Evolutionary conservation across 2,113 vertebrate genomes (phyloP).

Genomic region (Gambusia holbrooki): DNA sequence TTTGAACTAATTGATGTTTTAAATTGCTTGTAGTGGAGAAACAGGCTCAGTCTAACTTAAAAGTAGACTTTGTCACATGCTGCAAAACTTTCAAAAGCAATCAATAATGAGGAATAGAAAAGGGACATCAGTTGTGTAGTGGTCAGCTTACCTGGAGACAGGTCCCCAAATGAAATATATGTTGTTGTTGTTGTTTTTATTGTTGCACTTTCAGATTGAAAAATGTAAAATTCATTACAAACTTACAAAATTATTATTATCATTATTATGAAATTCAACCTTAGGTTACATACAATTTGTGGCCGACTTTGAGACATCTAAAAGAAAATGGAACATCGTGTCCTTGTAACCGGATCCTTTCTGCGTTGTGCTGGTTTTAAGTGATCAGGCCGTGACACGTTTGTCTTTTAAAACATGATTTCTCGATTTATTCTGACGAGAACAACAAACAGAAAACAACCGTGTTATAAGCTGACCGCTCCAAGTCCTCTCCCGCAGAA

Average conservation of each 20-base stretch:
- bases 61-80: not conserved
- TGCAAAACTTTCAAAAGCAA: not conserved
- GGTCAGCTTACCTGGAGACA: not conserved
- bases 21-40: not conserved
- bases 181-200: too few species aligned
- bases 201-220: too few species aligned
- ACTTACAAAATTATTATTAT: too few species aligned
- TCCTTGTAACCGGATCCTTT: too few species aligned
- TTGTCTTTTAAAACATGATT: too few species aligned
- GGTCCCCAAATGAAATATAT: not conserved
- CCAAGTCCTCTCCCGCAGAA: too few species aligned
- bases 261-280: not conserved
- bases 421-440: too few species aligned
- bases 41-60: not conserved
- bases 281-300: not conserved
- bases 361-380: too few species aligned
- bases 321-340: not conserved
- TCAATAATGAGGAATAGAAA: not conserved
- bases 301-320: not conserved
- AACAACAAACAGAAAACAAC: too few species aligned
- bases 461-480: too few species aligned
- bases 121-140: not conserved
- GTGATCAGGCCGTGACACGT: too few species aligned
- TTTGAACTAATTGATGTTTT: not conserved
- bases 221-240: too few species aligned